phyloP scores from a whole-genome alignment of 2,888 invertebrate genomes.

The Dynastes tityus region DNA sequence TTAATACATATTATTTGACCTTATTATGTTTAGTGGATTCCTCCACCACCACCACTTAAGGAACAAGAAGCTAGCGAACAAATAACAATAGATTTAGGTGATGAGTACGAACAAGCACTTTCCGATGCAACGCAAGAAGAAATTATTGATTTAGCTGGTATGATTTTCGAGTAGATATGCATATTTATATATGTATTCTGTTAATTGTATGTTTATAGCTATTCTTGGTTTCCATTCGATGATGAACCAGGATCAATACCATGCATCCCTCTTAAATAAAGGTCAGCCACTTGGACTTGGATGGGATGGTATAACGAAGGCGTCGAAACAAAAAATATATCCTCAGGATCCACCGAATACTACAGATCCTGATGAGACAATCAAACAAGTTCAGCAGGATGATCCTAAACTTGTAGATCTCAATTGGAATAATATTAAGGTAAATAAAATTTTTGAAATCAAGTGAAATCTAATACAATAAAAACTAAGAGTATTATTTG shows the following conservation, averaged over 20 bases:
- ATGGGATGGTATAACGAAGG: conserved; percentile 96
- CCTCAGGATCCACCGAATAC: conserved; percentile 97
- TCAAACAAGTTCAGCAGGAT: conserved; percentile 91
- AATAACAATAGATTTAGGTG: conserved; percentile 93
- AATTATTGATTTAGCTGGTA: conserved; percentile 97
- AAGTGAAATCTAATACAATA: no score
- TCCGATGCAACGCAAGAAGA: conserved; percentile 92
- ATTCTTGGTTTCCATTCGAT: conserved; percentile 99
- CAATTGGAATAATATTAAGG: conserved; percentile 99
- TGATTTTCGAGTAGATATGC: conserved; percentile 1
- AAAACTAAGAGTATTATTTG: background rate
- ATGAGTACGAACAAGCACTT: conserved; percentile 94
- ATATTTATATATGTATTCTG: background rate
- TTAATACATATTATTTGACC: background rate
- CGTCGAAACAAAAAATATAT: conserved; percentile 90
- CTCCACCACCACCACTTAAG: conserved; percentile 81
- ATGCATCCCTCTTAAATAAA: conserved; percentile 94
- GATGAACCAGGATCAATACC: conserved; percentile 99
- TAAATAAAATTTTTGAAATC: conserved; percentile 66
- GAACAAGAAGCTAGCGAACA: conserved; percentile 91
- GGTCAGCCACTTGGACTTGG: conserved; percentile 92
- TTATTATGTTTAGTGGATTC: conserved; percentile 79
- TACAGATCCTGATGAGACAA: conserved; percentile 95
- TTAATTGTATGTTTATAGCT: conserved; percentile 74
- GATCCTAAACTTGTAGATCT: conserved; percentile 90